Percentiles rank a stretch among this genome's conserved stretches.
Conservation (phyloP, 2,797 vertebrate species). For the Platalea minor region DNA sequence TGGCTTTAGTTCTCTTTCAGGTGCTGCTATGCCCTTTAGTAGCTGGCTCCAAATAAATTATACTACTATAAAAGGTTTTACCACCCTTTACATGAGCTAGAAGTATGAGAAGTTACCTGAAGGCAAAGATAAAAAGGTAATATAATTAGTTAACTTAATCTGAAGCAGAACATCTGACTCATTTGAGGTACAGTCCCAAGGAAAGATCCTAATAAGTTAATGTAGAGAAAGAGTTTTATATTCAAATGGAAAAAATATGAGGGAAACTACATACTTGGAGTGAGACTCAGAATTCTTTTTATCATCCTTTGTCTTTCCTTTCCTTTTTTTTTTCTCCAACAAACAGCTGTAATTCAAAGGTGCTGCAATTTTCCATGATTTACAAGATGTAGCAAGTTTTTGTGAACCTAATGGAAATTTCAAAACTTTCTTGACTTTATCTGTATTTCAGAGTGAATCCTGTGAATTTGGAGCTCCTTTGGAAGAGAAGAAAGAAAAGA, state of each 20-base stretch:
- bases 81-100: neutral
- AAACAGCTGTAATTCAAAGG: neutral
- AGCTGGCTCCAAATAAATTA: constrained; percentile 54
- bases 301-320: neutral
- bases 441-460: neutral
- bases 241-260: constrained; percentile 4
- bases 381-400: neutral
- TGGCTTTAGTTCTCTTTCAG: constrained; percentile 37
- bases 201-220: constrained; percentile 5
- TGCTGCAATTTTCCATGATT: neutral
- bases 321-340: neutral
- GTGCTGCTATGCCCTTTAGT: constrained; percentile 45
- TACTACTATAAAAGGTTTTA: constrained; percentile 42
- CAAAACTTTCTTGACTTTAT: constrained; percentile 5
- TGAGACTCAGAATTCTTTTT: neutral
- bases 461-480: neutral
- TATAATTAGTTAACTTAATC: constrained; percentile 55
- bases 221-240: neutral
- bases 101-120: constrained; percentile 38
- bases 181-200: constrained; percentile 17
- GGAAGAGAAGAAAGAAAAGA: constrained; percentile 14
- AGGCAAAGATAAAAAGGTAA: constrained; percentile 47
- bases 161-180: constrained; percentile 36
- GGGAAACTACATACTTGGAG: neutral
- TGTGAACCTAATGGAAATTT: neutral